Base-by-base conservation (phyloP, 2,888 invertebrate species). In the Linnaemya tessellans region DNA sequence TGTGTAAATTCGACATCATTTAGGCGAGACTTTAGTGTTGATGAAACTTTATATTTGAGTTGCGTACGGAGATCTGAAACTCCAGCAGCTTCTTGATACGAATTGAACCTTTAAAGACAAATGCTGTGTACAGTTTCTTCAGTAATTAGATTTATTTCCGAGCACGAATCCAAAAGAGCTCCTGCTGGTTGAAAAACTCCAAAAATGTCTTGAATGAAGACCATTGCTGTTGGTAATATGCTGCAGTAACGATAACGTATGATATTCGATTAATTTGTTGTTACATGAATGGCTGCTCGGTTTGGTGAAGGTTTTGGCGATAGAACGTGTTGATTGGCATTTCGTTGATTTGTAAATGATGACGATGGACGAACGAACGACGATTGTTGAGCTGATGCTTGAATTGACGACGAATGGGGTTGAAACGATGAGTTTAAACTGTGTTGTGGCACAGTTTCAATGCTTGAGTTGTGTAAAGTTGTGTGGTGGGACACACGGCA, bases 401-500 rank as follows among this genome's bases (percentile, higher is more conserved):
- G 54, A 54, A 8, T 20, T 22, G 54, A 22, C 11, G 22, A 13
- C 7, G 56, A 30, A 15, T 25, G n/a, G 15, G 25, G 15, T 1
- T 56, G 30, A 3, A 15, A 49, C 46, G 46, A 58, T 13, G 60
- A 62, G 22, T 10, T 22, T 22, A 30, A 13, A 22, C 58, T 77
- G n/a, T 77, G 65, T n/a, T 67, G 11, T 13, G 35, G 4, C 9
- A 3, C 4, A n/a, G 13, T 3, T 20, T 73, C 58, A 18, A 7
- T 51, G 22, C 4, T 22, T 22, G 46, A 18, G n/a, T 67, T 77
- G n/a, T 77, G 65, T 13, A 65, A 46, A 1, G 75, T 15, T 13
- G 65, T 43, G 30, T 65, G 65, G 15, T 77, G 79, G 13, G 60
- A 70, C 18, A 67, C 18, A 11, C 13, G 41, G 58, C 65, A 77